Conservation (phyloP, 2,113 vertebrate species). For the Polyodon spathula region DNA sequence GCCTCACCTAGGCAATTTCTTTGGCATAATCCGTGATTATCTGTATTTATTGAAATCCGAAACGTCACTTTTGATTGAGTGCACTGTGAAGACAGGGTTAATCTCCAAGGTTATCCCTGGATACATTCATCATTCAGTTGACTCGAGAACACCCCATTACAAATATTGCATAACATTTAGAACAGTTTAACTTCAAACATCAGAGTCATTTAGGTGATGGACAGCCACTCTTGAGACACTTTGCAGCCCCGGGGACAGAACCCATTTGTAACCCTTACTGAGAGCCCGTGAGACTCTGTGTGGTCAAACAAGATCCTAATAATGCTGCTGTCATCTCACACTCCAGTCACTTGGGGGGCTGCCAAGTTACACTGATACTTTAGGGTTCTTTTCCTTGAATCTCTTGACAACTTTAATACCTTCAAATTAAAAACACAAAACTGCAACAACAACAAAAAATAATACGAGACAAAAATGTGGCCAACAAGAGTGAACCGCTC, state of each 20-base stretch:
- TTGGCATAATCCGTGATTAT: conserved; percentile 9
- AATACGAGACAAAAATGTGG: no score
- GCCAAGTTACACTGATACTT: conserved; percentile 20
- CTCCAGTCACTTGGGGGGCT: conserved; percentile 10
- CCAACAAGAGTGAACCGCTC: not conserved
- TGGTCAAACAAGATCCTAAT: conserved; percentile 20
- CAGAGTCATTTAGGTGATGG: conserved; percentile 12
- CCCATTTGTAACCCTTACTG: not conserved
- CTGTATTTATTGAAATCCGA: conserved; percentile 17
- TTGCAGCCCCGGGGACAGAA: conserved; percentile 12
- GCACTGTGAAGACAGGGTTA: conserved; percentile 32
- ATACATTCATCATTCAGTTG: conserved; percentile 33
- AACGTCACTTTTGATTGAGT: conserved; percentile 25
- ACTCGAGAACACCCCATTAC: conserved; percentile 18
- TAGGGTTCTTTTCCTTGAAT: conserved; percentile 20
- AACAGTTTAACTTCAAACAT: conserved; percentile 21
- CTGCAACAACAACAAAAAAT: not conserved
- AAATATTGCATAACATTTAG: conserved; percentile 21
- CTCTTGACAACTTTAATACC: conserved; percentile 25
- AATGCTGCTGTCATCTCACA: conserved; percentile 13
- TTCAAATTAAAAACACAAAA: conserved; percentile 24
- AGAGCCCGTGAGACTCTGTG: conserved; percentile 7
- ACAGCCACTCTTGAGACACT: conserved; percentile 9
- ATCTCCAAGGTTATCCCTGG: conserved; percentile 29
- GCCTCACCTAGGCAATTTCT: conserved; percentile 6